A percentile compares a stretch with the other conserved stretches of the same genome.
Evolutionary conservation across 2,113 vertebrate species (phyloP).

Genomic region (Serinus canaria): DNA sequence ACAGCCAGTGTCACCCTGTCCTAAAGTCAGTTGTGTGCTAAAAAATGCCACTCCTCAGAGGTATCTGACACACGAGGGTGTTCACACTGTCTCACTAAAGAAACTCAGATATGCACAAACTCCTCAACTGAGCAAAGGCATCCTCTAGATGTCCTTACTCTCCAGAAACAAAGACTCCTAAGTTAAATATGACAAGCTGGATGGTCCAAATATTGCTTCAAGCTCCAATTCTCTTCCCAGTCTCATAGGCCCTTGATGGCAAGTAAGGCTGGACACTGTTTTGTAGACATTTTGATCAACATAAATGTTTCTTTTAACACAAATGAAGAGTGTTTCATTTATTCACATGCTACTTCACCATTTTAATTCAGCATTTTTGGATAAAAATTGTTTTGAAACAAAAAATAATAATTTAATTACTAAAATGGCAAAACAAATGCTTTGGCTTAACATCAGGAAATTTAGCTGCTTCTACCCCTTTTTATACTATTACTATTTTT

Average conservation of each 20-base stretch:
- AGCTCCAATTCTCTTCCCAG: neutral
- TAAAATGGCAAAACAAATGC: neutral
- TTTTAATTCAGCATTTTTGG: neutral
- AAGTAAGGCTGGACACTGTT: neutral
- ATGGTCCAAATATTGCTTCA: fast-evolving
- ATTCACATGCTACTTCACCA: neutral
- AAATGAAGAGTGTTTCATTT: neutral
- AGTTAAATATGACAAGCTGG: neutral
- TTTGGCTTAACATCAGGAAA: neutral
- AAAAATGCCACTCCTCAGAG: neutral
- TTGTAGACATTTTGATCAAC: neutral
- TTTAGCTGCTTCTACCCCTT: neutral
- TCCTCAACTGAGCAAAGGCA: neutral
- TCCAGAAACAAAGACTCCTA: neutral
- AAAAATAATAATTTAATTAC: neutral
- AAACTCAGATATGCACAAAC: neutral
- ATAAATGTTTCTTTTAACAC: neutral
- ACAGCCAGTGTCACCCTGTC: neutral
- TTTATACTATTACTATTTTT: neutral
- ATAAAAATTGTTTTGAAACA: neutral
- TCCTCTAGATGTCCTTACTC: neutral
- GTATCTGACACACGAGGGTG: neutral
- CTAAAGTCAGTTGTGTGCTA: neutral
- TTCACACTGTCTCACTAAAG: neutral
- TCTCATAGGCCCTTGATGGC: neutral